Evolutionary conservation across 1,140 invertebrate genomes (phyloP).

Genomic region (Teleogryllus occipitalis): DNA sequence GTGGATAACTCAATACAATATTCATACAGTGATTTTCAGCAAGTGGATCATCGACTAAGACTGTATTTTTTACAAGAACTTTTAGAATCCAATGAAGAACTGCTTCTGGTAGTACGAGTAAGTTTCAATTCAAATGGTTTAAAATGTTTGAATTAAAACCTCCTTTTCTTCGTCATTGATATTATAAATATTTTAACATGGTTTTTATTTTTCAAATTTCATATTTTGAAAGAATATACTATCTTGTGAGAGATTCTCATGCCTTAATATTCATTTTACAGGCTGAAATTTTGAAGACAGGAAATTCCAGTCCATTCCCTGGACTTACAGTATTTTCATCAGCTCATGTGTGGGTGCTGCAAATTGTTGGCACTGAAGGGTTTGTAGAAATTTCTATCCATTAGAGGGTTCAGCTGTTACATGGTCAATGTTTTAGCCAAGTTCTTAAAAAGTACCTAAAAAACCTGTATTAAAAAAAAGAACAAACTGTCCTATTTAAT

Average conservation of each 20-base stretch:
- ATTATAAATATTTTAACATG: too few species aligned
- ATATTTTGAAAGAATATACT: too few species aligned
- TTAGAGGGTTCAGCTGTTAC: too few species aligned
- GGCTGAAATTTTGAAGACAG: neutral
- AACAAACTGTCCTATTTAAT: too few species aligned
- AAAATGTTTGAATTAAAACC: too few species aligned
- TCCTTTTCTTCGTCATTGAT: too few species aligned
- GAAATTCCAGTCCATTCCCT: neutral
- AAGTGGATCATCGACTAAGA: neutral
- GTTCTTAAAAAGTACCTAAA: too few species aligned
- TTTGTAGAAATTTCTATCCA: neutral
- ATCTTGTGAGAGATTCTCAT: too few species aligned
- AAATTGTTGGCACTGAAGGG: neutral
- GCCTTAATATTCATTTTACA: neutral
- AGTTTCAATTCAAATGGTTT: too few species aligned
- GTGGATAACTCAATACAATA: neutral
- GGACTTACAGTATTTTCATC: neutral
- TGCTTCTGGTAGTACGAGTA: neutral
- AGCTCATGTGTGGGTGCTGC: neutral
- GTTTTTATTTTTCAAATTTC: too few species aligned
- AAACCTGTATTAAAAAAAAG: too few species aligned
- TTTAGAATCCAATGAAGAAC: neutral
- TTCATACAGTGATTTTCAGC: neutral
- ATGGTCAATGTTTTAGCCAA: too few species aligned
- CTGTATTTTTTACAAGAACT: neutral